Evolutionary conservation across 53 echinoderm and acorn worm species (phyloP), one percentile per base, ranked within the genome.

Genomic region (Pentamera pediparva): DNA sequence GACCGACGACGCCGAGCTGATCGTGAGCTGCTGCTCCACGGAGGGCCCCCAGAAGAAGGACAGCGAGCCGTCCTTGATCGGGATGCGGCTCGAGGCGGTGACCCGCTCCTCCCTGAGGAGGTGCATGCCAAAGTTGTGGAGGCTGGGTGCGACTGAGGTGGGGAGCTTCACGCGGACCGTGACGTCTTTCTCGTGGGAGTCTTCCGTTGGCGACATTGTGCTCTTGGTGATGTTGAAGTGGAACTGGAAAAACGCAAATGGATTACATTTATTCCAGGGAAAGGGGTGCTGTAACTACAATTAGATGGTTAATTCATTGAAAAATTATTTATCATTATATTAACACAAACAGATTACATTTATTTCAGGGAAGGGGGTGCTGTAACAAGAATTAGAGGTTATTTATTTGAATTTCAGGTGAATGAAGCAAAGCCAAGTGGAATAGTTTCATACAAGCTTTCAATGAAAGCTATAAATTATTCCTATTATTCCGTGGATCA

Each of bases 31-130:
- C 20, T 67, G 67, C 27, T 67, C 30, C 3, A 45, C 15, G 4
- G 40, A 40, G 24, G 45, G 10, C 18, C 67, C 67, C 67, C 67
- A 67, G 67, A 67, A 67, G 67, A 67, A 67, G 26, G 67, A 67
- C 30, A 67, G 6, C 30, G 67, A 67, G 27, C 25, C 41, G 9
- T 28, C 8, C 67, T 45, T 21, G 4, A 40, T 10, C 27, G 43
- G 67, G 12, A 29, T 12, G 67, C 10, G 18, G 29, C 40, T 15
- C 34, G 21, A 41, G 5, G n/a, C 10, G 13, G 24, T 67, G 5
- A 57, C 3, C 24, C 43, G 25, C 32, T 26, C 43, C 67, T 67
- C 67, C 41, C 11, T 67, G 13, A 25, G 10, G 30, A 67, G 4
- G 40, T 28, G 11, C 67, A 67, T 41, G 29, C 67, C 67, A 67